A percentile compares a stretch with the other conserved stretches of the same genome.
These are phyloP conservation scores for Helicoverpa zea DNA, from an alignment of 1,140 invertebrate species.

Conservation along the genomic window DNA sequence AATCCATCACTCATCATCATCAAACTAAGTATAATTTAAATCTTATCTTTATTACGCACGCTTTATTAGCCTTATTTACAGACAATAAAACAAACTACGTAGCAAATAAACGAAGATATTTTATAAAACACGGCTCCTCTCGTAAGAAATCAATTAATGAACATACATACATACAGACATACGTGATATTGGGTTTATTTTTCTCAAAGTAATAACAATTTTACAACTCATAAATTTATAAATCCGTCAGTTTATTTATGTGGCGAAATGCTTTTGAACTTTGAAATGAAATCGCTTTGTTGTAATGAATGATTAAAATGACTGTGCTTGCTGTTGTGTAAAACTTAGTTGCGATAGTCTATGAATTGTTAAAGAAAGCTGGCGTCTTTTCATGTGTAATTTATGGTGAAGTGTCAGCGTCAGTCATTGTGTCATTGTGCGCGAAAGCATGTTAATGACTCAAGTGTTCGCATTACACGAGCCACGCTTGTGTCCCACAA, in stretches of 20 bases:
- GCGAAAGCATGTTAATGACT: slow-evolving; percentile 44
- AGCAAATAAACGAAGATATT: slow-evolving; percentile 18
- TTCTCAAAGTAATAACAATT: slow-evolving; percentile 20
- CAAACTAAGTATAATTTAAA: neutral
- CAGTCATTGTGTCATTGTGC: slow-evolving; percentile 36
- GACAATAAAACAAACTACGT: slow-evolving; percentile 13
- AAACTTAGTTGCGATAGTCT: slow-evolving; percentile 38
- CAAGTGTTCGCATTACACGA: neutral
- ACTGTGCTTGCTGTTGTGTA: slow-evolving; percentile 15
- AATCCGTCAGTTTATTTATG: neutral
- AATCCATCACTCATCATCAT: slow-evolving; percentile 18
- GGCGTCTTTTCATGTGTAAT: slow-evolving; percentile 34
- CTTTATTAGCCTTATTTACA: slow-evolving; percentile 23
- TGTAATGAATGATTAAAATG: slow-evolving; percentile 10
- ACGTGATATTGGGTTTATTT: neutral
- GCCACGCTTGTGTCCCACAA: neutral
- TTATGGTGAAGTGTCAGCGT: slow-evolving; percentile 34
- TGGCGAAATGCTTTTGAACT: neutral
- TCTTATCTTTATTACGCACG: slow-evolving; percentile 7
- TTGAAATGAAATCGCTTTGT: slow-evolving; percentile 3
- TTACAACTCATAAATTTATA: slow-evolving; percentile 2
- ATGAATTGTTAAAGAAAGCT: slow-evolving; percentile 43
- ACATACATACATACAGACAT: slow-evolving; percentile 6
- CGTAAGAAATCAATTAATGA: slow-evolving; percentile 20
- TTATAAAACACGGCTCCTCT: slow-evolving; percentile 14